These are phyloP conservation scores for Stenchaetothrips biformis DNA, from an alignment of 2,888 invertebrate species.

Conservation along the genomic window DNA sequence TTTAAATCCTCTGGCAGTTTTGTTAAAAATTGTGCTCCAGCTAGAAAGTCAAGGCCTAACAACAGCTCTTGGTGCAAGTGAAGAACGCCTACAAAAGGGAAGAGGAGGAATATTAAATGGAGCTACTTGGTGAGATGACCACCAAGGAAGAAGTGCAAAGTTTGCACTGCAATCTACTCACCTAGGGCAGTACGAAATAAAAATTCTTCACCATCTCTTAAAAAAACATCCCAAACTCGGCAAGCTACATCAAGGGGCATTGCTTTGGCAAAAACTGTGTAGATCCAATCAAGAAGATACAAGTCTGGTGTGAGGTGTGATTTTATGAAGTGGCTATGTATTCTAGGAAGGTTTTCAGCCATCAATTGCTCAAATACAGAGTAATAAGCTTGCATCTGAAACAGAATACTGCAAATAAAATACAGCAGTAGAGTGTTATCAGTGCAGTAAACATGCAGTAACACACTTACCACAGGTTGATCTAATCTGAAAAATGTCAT, in stretches of 20 bases:
- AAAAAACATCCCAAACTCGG: slow-evolving; percentile 83
- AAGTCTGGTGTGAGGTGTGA: slow-evolving; percentile 73
- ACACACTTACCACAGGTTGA: slow-evolving; percentile 52
- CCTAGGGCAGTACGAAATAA: slow-evolving; percentile 80
- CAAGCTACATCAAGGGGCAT: slow-evolving; percentile 85
- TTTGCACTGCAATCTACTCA: slow-evolving; percentile 48
- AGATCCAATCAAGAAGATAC: slow-evolving; percentile 85
- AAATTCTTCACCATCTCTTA: slow-evolving; percentile 82
- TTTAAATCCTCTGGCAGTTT: slow-evolving; percentile 76
- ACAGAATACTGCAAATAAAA: slow-evolving; percentile 34
- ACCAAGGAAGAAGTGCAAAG: neutral
- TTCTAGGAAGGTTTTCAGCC: slow-evolving; percentile 63
- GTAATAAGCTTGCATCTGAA: slow-evolving; percentile 62
- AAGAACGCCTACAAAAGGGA: slow-evolving; percentile 61
- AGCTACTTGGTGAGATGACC: neutral
- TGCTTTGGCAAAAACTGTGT: slow-evolving; percentile 83
- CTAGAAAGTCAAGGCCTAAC: slow-evolving; percentile 77
- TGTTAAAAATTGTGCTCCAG: slow-evolving; percentile 81
- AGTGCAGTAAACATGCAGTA: neutral
- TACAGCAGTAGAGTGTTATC: slow-evolving; percentile 41
- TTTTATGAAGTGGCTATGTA: slow-evolving; percentile 59
- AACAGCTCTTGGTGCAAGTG: slow-evolving; percentile 73
- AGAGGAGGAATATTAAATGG: slow-evolving; percentile 2
- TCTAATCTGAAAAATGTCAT: slow-evolving; percentile 77
- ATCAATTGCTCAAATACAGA: slow-evolving; percentile 67